These are phyloP conservation scores for Tolypeutes matacus DNA, from an alignment of 2,797 vertebrate genomes.

Conservation along the genomic window DNA sequence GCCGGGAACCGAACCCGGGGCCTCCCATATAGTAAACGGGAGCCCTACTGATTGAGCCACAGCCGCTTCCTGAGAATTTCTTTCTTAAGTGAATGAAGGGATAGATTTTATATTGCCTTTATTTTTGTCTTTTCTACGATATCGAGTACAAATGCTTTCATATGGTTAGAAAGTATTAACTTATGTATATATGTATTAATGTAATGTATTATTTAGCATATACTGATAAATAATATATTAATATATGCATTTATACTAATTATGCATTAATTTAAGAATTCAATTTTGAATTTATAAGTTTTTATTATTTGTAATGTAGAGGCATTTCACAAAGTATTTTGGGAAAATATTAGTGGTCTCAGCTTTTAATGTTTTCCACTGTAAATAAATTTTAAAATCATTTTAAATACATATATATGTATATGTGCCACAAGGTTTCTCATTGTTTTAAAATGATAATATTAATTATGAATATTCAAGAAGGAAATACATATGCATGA, in stretches of 20 bases:
- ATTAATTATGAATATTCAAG: background rate
- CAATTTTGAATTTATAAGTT: background rate
- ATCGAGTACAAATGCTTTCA: background rate
- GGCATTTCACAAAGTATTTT: background rate
- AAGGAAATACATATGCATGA: background rate
- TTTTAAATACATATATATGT: too few relatives aligned
- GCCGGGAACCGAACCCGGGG: too few relatives aligned
- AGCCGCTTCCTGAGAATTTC: too few relatives aligned
- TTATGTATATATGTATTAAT: background rate
- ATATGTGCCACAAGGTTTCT: background rate
- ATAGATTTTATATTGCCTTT: background rate
- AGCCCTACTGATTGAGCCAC: too few relatives aligned
- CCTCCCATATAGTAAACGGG: too few relatives aligned
- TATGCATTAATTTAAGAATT: background rate
- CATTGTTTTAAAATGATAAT: background rate
- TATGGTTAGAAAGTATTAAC: background rate
- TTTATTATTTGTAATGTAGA: background rate
- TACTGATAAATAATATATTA: background rate
- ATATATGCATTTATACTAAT: background rate
- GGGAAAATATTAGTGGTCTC: background rate
- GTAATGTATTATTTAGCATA: background rate
- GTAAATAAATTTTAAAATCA: too few relatives aligned
- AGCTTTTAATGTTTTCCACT: background rate
- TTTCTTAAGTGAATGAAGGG: background rate
- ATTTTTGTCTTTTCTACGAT: background rate